Percentiles rank a stretch among this genome's conserved stretches.
These are phyloP conservation scores for Dione vanillae DNA, from an alignment of 2,888 invertebrate species.

Conservation along the genomic window DNA sequence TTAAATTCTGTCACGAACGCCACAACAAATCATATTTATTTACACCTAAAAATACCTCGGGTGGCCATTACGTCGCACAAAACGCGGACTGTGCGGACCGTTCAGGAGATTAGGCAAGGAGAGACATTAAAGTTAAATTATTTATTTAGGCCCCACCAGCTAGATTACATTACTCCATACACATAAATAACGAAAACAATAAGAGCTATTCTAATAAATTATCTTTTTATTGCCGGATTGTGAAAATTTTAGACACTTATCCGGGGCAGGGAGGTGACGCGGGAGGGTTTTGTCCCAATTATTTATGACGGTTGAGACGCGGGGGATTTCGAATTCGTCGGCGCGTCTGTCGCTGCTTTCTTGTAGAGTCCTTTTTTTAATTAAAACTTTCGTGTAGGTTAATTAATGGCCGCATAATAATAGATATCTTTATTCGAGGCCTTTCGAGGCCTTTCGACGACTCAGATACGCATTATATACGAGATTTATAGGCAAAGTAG, in stretches of 20 bases:
- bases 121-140: slow-evolving; percentile 84
- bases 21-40: slow-evolving; percentile 84
- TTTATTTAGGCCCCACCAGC: slow-evolving; percentile 82
- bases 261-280: slow-evolving; percentile 64
- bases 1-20: slow-evolving; percentile 81
- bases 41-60: slow-evolving; percentile 84
- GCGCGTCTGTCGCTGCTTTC: slow-evolving; percentile 73
- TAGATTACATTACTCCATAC: slow-evolving; percentile 85
- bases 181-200: slow-evolving; percentile 85
- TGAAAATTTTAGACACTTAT: slow-evolving; percentile 85
- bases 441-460: slow-evolving; percentile 31
- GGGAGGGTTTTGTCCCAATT: slow-evolving; percentile 81
- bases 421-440: slow-evolving; percentile 53
- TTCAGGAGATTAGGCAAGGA: slow-evolving; percentile 83
- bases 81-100: slow-evolving; percentile 74
- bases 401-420: slow-evolving; percentile 74
- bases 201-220: slow-evolving; percentile 85
- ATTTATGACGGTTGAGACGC: slow-evolving; percentile 83
- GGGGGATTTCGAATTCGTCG: slow-evolving; percentile 78
- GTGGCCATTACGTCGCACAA: slow-evolving; percentile 78
- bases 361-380: slow-evolving; percentile 79
- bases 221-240: slow-evolving; percentile 85
- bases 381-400: slow-evolving; percentile 81
- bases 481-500: slow-evolving; percentile 33
- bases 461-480: slow-evolving; percentile 33